phyloP scores from a whole-genome alignment of 2,888 invertebrate genomes.

The Dinocampus coccinellae region DNA sequence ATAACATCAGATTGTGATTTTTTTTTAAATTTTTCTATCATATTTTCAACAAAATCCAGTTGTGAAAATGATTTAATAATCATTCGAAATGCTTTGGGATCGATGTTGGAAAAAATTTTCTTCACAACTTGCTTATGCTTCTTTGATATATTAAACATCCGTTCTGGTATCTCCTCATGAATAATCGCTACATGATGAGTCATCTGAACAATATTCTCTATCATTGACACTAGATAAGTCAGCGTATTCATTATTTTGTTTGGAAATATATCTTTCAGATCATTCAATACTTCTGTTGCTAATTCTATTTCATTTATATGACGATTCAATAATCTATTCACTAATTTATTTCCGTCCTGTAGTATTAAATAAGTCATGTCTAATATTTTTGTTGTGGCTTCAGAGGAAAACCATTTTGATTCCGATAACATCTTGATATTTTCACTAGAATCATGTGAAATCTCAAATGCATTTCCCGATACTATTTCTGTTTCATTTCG shows the following conservation, averaged over 20 bases:
- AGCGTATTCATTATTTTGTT: conserved; percentile 53
- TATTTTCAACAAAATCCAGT: conserved; percentile 52
- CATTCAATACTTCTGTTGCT: conserved; percentile 56
- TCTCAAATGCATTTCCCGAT: conserved; percentile 34
- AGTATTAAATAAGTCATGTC: conserved; percentile 53
- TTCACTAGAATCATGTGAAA: conserved; percentile 41
- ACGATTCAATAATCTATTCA: conserved; percentile 51
- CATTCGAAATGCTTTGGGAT: conserved; percentile 54
- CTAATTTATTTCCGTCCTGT: conserved; percentile 53
- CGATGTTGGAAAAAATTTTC: conserved; percentile 50
- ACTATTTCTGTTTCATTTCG: conserved; percentile 31
- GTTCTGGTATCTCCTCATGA: conserved; percentile 52
- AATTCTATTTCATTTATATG: conserved; percentile 52
- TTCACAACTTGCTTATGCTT: conserved; percentile 53
- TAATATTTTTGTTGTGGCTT: conserved; percentile 51
- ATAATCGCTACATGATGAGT: conserved; percentile 57
- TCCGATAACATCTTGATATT: conserved; percentile 30
- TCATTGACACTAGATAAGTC: conserved; percentile 55
- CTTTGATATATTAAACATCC: conserved; percentile 52
- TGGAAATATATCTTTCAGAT: conserved; percentile 51
- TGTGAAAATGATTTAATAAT: conserved; percentile 54
- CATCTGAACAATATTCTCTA: conserved; percentile 52
- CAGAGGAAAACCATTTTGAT: conserved; percentile 25
- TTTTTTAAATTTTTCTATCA: conserved; percentile 43
- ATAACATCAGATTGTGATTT: conserved; percentile 47